phyloP scores from a whole-genome alignment of 2,888 invertebrate species.

The Orgyia antiqua region DNA sequence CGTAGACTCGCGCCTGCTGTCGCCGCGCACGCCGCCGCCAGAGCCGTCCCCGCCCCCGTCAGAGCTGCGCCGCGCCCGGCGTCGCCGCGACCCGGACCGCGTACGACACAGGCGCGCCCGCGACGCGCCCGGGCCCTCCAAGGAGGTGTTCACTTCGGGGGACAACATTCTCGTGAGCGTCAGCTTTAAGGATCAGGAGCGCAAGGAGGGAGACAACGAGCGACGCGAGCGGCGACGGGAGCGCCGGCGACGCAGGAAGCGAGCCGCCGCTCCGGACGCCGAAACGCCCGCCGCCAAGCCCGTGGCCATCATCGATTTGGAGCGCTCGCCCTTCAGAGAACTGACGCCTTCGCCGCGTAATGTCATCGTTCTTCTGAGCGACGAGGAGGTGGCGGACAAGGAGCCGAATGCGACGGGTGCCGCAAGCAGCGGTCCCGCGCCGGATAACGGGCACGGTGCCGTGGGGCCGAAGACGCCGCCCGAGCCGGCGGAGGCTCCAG shows the following conservation, averaged over 20 bases:
- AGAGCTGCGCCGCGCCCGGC: constrained; percentile 48
- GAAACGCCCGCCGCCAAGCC: constrained; percentile 80
- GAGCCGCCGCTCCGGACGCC: constrained; percentile 70
- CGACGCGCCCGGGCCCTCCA: constrained; percentile 78
- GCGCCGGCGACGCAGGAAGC: constrained; percentile 29
- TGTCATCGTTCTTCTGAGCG: constrained; percentile 89
- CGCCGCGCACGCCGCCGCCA: constrained; percentile 40
- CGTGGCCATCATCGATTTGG: constrained; percentile 90
- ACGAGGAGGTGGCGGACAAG: constrained; percentile 83
- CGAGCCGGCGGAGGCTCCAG: constrained; percentile 62
- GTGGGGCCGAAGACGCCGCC: constrained; percentile 78
- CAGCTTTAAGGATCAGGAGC: constrained; percentile 87
- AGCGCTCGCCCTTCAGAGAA: constrained; percentile 90
- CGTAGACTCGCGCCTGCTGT: constrained; percentile 38
- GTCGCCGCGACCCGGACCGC: constrained; percentile 31
- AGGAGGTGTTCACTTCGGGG: constrained; percentile 95
- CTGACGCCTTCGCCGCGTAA: constrained; percentile 88
- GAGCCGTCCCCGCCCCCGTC: constrained; percentile 33
- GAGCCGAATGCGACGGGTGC: constrained; percentile 36
- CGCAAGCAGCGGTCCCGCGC: constrained; percentile 20
- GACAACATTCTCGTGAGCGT: constrained; percentile 96
- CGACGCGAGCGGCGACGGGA: constrained; percentile 23
- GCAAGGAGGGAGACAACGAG: constrained; percentile 32
- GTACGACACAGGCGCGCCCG: constrained; percentile 48
- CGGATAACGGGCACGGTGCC: constrained; percentile 23